A percentile compares a stretch with the other conserved stretches of the same genome.
Evolutionary conservation across 1,140 invertebrate genomes (phyloP).

Genomic region (Magallana angulata): DNA sequence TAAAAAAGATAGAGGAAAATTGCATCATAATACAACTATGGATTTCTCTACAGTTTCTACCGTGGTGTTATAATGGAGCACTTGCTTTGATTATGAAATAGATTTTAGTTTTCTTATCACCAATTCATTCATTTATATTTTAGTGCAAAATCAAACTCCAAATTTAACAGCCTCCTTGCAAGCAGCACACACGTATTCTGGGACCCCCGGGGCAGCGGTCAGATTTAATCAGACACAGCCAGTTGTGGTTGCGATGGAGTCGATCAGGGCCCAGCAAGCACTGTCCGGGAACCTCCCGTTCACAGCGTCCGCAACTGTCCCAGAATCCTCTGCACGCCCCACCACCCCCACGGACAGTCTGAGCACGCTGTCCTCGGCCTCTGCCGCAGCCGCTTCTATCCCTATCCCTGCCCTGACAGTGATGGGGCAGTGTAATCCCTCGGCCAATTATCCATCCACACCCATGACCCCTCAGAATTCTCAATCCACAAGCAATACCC

Average conservation of each 20-base stretch:
- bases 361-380: slow-evolving; percentile 5
- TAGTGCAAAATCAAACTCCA: slow-evolving; percentile 43
- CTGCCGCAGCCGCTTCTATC: slow-evolving; percentile 49
- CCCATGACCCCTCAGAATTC: slow-evolving; percentile 47
- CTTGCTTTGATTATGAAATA: too few relatives aligned
- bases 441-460: slow-evolving; percentile 41
- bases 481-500: slow-evolving; percentile 32
- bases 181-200: slow-evolving; percentile 37
- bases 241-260: background rate
- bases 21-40: too few relatives aligned
- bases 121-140: background rate
- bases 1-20: too few relatives aligned
- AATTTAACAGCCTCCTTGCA: slow-evolving; percentile 47
- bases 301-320: background rate
- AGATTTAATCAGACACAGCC: background rate
- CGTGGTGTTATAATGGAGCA: too few relatives aligned
- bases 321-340: slow-evolving; percentile 22
- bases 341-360: slow-evolving; percentile 20
- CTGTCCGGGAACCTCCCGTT: slow-evolving; percentile 13
- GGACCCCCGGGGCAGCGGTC: slow-evolving; percentile 3
- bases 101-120: too few relatives aligned
- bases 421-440: slow-evolving; percentile 40
- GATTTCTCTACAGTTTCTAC: too few relatives aligned
- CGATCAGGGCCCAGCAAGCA: background rate
- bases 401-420: slow-evolving; percentile 48